Evolutionary conservation across 2,797 vertebrate genomes (phyloP), one percentile per base, ranked within the genome.

Genomic region (Rallus crepitans): DNA sequence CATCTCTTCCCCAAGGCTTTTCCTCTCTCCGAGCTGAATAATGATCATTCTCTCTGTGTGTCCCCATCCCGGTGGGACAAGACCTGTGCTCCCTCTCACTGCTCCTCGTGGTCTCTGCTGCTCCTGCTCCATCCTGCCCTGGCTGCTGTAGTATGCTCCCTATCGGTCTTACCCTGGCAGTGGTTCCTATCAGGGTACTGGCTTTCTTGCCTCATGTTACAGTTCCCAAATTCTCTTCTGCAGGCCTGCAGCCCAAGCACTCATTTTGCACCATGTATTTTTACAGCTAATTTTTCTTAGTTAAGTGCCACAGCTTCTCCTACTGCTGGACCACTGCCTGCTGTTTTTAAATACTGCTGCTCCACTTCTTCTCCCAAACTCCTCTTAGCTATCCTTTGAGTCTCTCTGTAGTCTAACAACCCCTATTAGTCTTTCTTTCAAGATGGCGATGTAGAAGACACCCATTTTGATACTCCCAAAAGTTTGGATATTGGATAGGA

Each of bases 271-370:
- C 73, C 76, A 63, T 71, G 11, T 78, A 31, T 79, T 93, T 92
- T 94, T 66, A 42, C 53, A 96, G 79, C 37, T 92, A 94, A 87
- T 90, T 96, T 80, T 69, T 78, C 89, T 61, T 42, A n/a, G 66
- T 89, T 77, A 92, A 85, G 76, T 21, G 79, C 33, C 52, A 59
- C 40, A 80, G 12, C 25, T 90, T 69, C 73, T 87, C 52, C 39
- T 27, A 45, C 70, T 95, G 78, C 65, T 56, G 65, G 90, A 66
- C 42, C 42, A 55, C 52, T 89, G 72, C 70, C 73, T 92, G 53
- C 9, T 76, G 61, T 87, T 76, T 39, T 66, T 20, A 15, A 24
- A 27, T 60, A 16, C 7, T 66, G 15, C 48, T 76, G 63, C 72
- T 86, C 47, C 12, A 7, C 24, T 77, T 89, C 60, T 93, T 35